Evolutionary conservation across 1,140 invertebrate genomes (phyloP), one percentile per base, ranked within the genome.

Genomic region (Heliconius himera): DNA sequence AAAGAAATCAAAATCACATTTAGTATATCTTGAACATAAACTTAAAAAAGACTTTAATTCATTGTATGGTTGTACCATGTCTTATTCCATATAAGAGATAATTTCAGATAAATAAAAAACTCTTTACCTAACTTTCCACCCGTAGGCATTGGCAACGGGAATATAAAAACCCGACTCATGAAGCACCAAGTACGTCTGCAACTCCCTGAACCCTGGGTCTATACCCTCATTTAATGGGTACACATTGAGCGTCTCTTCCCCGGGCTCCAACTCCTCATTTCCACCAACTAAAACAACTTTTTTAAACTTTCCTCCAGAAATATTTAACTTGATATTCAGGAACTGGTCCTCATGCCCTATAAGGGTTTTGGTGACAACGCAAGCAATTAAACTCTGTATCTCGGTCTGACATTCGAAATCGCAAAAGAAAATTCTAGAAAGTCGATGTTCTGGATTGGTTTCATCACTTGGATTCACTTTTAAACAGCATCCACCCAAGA

Each of bases 121-220:
- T 22, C 78, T 87, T 73, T 16, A 95, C 94, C 91, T 92, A 6
- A 95, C 90, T 74, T 81, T 83, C 94, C 94, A 95, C 1, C 84
- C 86, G 71, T 83, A 91, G 3, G 79, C 77, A 78, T 94, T 94
- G 22, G 88, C 87, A 38, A 91, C 76, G 1, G 93, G 89, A 74
- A 93, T 86, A 76, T 95, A 95, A 85, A 92, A 94, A 16, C 81
- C 88, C 1, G 93, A 85, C 81, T 93, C 84, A 36, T 90, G 82
- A 1, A 90, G 75, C 77, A 94, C 78, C 79, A 95, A 70, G 76
- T 94, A 91, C 60, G 81, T 82, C 82, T 90, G 93, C 66, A 94
- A 29, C 1, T 84, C 83, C 18, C 80, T 80, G 76, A 94, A 92
- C 2, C 74, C 80, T 8, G 75, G 56, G 9, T 85, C 79, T 8